A percentile compares a stretch with the other conserved stretches of the same genome.
These are phyloP conservation scores for Frieseomelitta varia DNA, from an alignment of 1,140 invertebrate species.

Conservation along the genomic window DNA sequence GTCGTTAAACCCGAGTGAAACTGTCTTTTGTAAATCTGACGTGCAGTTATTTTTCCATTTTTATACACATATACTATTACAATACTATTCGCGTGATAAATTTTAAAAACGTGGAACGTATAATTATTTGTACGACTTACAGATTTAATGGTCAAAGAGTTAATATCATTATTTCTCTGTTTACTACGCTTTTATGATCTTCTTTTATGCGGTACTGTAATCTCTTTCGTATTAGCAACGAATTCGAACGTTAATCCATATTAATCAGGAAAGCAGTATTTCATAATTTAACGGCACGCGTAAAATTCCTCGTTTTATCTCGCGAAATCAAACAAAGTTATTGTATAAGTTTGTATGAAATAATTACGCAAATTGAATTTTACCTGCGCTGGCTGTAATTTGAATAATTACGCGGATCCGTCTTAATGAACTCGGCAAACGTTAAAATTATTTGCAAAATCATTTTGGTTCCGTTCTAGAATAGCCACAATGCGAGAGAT, in stretches of 20 bases:
- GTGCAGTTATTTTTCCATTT: too few species aligned
- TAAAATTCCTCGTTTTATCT: not conserved
- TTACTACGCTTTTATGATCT: not conserved
- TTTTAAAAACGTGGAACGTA: too few species aligned
- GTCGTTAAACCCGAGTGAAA: not conserved
- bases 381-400: not conserved
- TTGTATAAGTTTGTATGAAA: not conserved
- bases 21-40: not conserved
- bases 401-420: not conserved
- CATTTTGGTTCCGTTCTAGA: not conserved
- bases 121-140: too few species aligned
- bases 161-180: not conserved
- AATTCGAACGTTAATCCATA: not conserved
- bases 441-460: not conserved
- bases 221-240: not conserved
- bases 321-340: too few species aligned
- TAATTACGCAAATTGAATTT: not conserved
- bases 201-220: not conserved
- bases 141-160: not conserved
- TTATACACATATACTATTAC: too few species aligned
- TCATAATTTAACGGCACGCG: not conserved
- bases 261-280: too few species aligned
- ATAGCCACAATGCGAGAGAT: not conserved
- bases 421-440: not conserved
- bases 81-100: too few species aligned